phyloP scores from a whole-genome alignment of 2,113 vertebrate genomes.

The Micronycteris hirsuta region DNA sequence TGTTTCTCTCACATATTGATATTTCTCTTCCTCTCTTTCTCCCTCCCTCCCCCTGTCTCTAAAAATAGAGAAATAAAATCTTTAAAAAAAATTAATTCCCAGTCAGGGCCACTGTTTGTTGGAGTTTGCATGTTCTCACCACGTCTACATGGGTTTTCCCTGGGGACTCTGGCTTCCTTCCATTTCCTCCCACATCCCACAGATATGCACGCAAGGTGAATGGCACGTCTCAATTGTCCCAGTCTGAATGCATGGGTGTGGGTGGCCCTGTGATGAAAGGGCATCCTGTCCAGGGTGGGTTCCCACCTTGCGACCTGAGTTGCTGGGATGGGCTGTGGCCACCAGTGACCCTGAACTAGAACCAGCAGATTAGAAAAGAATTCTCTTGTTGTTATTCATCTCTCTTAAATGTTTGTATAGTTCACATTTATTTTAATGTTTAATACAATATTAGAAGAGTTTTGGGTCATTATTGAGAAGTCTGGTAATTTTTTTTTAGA shows the following conservation, averaged over 20 bases:
- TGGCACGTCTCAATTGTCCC: not conserved
- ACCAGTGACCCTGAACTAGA: not conserved
- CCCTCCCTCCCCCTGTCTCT: not conserved
- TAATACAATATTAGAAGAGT: not conserved
- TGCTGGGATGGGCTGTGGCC: not conserved
- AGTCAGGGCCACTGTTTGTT: not conserved
- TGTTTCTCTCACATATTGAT: not conserved
- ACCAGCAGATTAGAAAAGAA: not conserved
- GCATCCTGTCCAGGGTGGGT: not conserved
- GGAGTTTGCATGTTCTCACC: not conserved
- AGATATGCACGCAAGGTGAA: not conserved
- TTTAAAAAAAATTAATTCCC: not conserved
- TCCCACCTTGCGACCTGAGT: not conserved
- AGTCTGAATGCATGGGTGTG: not conserved
- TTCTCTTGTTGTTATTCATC: not conserved
- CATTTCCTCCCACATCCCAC: not conserved
- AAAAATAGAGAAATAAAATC: not conserved
- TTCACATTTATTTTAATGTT: not conserved
- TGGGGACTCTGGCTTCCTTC: not conserved
- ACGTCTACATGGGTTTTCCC: not conserved
- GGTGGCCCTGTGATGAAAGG: not conserved
- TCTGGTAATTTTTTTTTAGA: not conserved
- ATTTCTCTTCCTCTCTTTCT: not conserved
- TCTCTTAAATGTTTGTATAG: not conserved
- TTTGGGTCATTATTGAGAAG: not conserved